Conservation (phyloP, 2,113 vertebrate species). For the Sylvietta virens region DNA sequence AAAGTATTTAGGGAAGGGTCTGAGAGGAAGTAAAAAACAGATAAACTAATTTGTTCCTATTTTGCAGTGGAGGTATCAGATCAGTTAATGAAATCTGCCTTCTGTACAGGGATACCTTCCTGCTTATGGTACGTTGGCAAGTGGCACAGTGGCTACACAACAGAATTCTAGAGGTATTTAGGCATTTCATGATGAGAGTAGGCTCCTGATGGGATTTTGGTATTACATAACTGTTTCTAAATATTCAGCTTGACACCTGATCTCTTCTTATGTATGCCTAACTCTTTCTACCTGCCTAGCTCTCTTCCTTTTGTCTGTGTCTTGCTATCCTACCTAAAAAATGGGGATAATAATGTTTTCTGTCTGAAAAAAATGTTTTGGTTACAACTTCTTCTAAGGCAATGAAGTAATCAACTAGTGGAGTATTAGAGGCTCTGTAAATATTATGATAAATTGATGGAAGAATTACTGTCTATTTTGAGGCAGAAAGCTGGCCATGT, state of each 20-base stretch:
- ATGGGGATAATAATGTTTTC: not conserved
- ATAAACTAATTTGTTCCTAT: conserved; percentile 54
- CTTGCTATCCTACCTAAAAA: not conserved
- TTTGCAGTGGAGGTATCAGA: not conserved
- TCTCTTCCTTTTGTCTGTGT: not conserved
- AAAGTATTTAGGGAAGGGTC: not conserved
- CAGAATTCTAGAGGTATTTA: not conserved
- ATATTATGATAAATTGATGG: not conserved
- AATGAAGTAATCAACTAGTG: not conserved
- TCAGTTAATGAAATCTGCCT: not conserved
- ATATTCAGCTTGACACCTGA: not conserved
- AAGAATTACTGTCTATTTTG: not conserved
- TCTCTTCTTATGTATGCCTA: not conserved
- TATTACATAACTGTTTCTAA: not conserved
- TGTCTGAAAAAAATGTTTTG: not conserved
- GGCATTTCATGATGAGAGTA: not conserved
- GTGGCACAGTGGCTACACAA: not conserved
- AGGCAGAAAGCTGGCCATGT: not conserved
- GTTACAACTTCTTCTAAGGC: not conserved
- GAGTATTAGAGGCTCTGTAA: not conserved
- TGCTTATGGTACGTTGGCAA: not conserved
- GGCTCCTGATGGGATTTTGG: not conserved
- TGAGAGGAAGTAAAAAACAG: not conserved
- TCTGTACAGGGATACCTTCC: not conserved
- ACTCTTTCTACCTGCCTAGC: not conserved